Evolutionary conservation across 2,797 vertebrate species (phyloP).

Genomic region (Atherinosoma microstoma): DNA sequence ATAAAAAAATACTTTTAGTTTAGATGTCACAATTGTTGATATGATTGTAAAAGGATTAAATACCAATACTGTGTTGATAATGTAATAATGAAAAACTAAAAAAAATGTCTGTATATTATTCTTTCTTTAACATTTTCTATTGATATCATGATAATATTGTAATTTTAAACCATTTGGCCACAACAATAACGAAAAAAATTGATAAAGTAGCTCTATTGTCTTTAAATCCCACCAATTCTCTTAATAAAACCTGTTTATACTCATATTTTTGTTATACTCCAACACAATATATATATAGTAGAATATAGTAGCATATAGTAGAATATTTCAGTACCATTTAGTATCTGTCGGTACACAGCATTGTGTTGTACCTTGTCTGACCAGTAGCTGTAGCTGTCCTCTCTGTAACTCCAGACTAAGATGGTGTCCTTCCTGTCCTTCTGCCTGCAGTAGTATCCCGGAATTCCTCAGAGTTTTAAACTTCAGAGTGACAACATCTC

Average conservation of each 20-base stretch:
- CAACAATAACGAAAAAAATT: no score
- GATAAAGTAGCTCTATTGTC: no score
- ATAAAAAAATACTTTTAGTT: neutral
- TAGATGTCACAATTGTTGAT: neutral
- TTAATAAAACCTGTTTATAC: neutral
- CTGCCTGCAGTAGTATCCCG: slow-evolving; percentile 87
- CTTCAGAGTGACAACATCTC: slow-evolving; percentile 89
- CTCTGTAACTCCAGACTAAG: slow-evolving; percentile 88
- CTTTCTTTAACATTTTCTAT: no score
- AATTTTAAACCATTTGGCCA: no score
- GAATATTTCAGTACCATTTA: neutral
- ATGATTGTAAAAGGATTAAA: neutral
- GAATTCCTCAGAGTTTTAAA: slow-evolving; percentile 92
- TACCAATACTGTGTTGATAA: no score
- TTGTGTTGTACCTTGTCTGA: slow-evolving; percentile 86
- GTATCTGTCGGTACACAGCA: neutral
- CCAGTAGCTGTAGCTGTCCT: slow-evolving; percentile 88
- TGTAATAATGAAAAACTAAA: no score
- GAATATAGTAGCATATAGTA: no score
- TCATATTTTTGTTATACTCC: neutral
- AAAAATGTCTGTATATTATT: no score
- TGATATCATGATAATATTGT: no score
- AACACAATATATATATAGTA: neutral
- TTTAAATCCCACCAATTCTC: neutral
- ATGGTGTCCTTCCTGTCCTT: slow-evolving; percentile 82